Conservation (phyloP, 2,797 vertebrate species). For the Florisuga fusca region DNA sequence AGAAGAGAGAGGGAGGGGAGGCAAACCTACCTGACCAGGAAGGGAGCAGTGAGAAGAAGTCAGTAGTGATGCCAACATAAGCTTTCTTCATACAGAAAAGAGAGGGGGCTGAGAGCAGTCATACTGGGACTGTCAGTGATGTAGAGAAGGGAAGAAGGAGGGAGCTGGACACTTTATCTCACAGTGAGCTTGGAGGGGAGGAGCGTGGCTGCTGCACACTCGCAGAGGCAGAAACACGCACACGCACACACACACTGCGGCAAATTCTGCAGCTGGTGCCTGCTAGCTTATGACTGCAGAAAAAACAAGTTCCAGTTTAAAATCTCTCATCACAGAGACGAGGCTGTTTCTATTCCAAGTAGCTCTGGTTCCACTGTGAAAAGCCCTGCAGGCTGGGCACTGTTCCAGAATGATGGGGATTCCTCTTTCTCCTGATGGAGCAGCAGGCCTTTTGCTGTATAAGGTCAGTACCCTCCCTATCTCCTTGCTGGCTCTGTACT, state of each 20-base stretch:
- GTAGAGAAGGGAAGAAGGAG: not conserved
- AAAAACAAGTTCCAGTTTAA: conserved; percentile 55
- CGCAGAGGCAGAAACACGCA: conserved; percentile 32
- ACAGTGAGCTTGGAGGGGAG: conserved; percentile 65
- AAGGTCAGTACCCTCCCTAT: not conserved
- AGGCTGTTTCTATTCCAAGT: conserved; percentile 60
- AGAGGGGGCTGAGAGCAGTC: not conserved
- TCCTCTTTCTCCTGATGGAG: not conserved
- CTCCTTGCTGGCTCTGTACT: not conserved
- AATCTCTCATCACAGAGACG: conserved; percentile 59
- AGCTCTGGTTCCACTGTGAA: conserved; percentile 8
- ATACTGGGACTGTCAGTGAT: not conserved
- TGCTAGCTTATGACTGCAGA: conserved; percentile 74
- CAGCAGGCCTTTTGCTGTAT: not conserved
- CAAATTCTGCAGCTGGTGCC: conserved; percentile 79
- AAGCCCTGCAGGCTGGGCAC: conserved; percentile 40
- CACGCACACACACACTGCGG: conserved; percentile 74
- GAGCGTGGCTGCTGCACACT: conserved; percentile 67
- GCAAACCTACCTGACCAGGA: not conserved
- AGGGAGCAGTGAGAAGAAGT: not conserved
- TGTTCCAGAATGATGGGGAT: not conserved
- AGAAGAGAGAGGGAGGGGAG: not conserved
- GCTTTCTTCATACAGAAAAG: conserved; percentile 14
- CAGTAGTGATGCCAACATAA: conserved; percentile 11
- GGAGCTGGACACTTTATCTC: conserved; percentile 46